Base-by-base conservation (phyloP, 2,797 vertebrate species). In the Holocentrus rufus region DNA sequence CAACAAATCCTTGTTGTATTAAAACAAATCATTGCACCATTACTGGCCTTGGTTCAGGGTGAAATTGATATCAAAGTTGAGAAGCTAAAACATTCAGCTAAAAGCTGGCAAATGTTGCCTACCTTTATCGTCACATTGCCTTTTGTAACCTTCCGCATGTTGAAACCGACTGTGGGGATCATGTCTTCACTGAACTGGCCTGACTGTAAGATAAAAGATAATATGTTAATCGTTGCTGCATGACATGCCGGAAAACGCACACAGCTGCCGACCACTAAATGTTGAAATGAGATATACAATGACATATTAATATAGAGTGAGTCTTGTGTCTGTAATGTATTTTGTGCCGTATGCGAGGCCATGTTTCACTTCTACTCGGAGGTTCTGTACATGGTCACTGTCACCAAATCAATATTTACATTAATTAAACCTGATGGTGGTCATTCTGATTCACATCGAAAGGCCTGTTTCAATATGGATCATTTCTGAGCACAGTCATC, bases 121-220 rank as follows among this genome's bases (percentile, higher is more conserved):
- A 99, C 98, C 97, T 99, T 99, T 95, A 99, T 99, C 65, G 98
- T 99, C 87, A 99, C 98, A 0, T 99, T 99, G 88, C 97, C 98
- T 95, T 99, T 99, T 0, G 98, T 98, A 80, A 99, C 96, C 84
- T 99, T 99, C 58, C 98, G 93, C 98, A 99, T 99, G 93, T 99
- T 99, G 94, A 99, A 99, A 58, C 98, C 98, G 34, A 99, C 98
- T 3, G 98, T 99, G 67, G 98, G 98, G 77, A 99, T 99, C 98
- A 99, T 99, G 88, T 99, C 98, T 93, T 99, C 98, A 77, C 94
- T 99, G 94, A 99, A 99, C 56, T 99, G 97, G 76, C 98, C 98
- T 36, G 97, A 99, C 98, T 99, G 83, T 23, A 88, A 64, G 55
- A 80, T 36, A 79, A 63, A 34, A 84, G 44, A 62, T 13, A 8